A percentile compares a stretch with the other conserved stretches of the same genome.
Conservation (phyloP, 2,888 invertebrate genomes). For the Capitulum mitella region DNA sequence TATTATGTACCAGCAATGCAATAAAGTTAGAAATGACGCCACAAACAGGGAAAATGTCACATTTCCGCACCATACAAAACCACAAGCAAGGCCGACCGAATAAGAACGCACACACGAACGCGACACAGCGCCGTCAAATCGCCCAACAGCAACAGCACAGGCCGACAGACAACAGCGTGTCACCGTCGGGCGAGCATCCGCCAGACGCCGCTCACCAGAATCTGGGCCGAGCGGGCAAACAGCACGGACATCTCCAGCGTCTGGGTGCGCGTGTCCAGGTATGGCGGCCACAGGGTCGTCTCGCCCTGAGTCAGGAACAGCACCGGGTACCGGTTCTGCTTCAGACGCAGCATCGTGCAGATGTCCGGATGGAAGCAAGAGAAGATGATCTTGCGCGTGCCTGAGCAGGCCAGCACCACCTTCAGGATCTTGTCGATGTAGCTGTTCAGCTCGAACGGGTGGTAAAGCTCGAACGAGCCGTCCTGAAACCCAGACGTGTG, state of each 20-base stretch:
- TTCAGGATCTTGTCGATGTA: slow-evolving; percentile 83
- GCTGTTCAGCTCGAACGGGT: slow-evolving; percentile 82
- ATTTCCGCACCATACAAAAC: no score
- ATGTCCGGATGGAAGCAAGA: slow-evolving; percentile 95
- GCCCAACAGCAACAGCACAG: no score
- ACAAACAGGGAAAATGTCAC: no score
- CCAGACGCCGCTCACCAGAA: slow-evolving; percentile 56
- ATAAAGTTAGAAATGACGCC: no score
- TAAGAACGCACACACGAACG: no score
- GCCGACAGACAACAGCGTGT: no score
- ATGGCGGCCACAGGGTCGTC: slow-evolving; percentile 63
- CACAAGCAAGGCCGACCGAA: no score
- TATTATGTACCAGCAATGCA: no score
- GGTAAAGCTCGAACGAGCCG: slow-evolving; percentile 77
- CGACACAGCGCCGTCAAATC: no score
- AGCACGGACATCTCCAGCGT: slow-evolving; percentile 72
- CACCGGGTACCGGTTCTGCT: slow-evolving; percentile 95
- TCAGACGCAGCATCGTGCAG: slow-evolving; percentile 82
- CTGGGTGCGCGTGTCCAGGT: slow-evolving; percentile 74
- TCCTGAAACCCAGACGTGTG: slow-evolving; percentile 55
- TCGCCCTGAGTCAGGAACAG: slow-evolving; percentile 83
- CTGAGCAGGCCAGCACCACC: slow-evolving; percentile 71
- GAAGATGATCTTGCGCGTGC: slow-evolving; percentile 75
- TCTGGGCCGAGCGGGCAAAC: slow-evolving; percentile 69
- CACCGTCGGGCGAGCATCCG: no score